A percentile compares a stretch with the other conserved stretches of the same genome.
phyloP scores from a whole-genome alignment of 2,113 vertebrate species.

The Myiozetetes cayanensis region DNA sequence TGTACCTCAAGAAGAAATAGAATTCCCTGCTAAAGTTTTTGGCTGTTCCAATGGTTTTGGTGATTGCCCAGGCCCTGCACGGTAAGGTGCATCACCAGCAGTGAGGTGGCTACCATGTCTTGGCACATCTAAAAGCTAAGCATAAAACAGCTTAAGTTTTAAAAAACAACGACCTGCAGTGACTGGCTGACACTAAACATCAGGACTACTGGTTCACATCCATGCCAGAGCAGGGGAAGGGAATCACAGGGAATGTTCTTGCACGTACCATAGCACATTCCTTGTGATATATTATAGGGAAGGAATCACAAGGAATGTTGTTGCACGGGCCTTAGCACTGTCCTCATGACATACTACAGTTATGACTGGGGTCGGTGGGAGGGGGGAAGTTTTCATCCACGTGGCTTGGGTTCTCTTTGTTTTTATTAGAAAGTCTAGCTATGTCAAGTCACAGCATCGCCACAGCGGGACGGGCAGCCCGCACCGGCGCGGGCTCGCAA shows the following conservation, averaged over 20 bases:
- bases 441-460: rapidly evolving
- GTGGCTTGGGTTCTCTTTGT: background rate
- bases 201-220: rapidly evolving
- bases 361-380: rapidly evolving
- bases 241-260: background rate
- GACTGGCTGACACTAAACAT: rapidly evolving
- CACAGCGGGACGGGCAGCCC: rapidly evolving
- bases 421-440: background rate
- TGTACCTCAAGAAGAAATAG: background rate
- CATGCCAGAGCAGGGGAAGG: rapidly evolving
- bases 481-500: background rate
- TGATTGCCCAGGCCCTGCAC: no score
- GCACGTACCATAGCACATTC: rapidly evolving
- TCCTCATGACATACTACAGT: background rate
- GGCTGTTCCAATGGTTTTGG: background rate
- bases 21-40: background rate
- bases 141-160: rapidly evolving
- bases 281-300: background rate
- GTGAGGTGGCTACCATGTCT: rapidly evolving
- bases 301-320: background rate
- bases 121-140: background rate
- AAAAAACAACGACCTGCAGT: rapidly evolving
- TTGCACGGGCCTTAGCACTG: background rate
- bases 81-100: rapidly evolving
- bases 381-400: background rate